Evolutionary conservation across 2,113 vertebrate genomes (phyloP).

Genomic region (Jacana jacana): DNA sequence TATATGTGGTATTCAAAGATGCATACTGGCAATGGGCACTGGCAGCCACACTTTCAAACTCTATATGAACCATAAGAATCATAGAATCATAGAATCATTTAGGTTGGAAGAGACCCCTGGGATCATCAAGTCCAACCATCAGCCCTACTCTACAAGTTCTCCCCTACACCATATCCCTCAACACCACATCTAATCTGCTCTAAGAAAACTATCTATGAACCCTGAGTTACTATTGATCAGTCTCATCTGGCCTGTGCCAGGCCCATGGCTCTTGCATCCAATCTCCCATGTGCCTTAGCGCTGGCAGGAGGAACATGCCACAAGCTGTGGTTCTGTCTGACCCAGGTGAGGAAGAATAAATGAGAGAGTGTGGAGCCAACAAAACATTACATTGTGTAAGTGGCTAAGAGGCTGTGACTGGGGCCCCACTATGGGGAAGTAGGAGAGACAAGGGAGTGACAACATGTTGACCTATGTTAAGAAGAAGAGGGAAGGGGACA

Average conservation of each 20-base stretch:
- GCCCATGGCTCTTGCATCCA: not conserved
- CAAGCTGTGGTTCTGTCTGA: not conserved
- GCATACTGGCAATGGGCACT: rapidly evolving
- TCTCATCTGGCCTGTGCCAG: not conserved
- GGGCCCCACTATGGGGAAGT: not conserved
- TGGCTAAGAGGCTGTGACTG: not conserved
- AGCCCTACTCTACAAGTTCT: too few species aligned
- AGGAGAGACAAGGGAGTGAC: not conserved
- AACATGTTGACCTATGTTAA: not conserved
- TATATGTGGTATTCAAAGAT: not conserved
- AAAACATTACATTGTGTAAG: not conserved
- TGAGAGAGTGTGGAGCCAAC: not conserved
- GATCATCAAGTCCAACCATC: too few species aligned
- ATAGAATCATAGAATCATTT: too few species aligned
- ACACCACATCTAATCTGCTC: too few species aligned
- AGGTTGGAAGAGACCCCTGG: too few species aligned
- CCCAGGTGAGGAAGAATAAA: not conserved
- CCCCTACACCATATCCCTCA: too few species aligned
- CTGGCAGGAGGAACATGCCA: not conserved
- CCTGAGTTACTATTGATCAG: not conserved
- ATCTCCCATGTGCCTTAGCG: not conserved
- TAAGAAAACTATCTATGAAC: not conserved
- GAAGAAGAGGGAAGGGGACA: not conserved
- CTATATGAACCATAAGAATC: not conserved
- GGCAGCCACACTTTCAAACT: not conserved